A percentile compares a stretch with the other conserved stretches of the same genome.
phyloP scores from a whole-genome alignment of 2,888 invertebrate species.

The Amiota mariae region DNA sequence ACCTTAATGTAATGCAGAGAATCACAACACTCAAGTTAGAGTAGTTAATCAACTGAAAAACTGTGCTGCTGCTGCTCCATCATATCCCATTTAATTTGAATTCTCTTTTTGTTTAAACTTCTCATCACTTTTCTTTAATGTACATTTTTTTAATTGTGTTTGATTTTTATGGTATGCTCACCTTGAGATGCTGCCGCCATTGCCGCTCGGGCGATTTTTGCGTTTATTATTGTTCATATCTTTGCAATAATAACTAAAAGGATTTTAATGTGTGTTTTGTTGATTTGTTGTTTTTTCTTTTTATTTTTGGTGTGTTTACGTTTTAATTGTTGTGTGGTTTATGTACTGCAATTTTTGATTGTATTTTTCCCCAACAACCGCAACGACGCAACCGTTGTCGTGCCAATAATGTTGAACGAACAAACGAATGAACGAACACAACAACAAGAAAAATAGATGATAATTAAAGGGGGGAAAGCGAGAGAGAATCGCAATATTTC shows the following conservation, averaged over 20 bases:
- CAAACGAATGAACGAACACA: neutral
- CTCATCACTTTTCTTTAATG: slow-evolving; percentile 26
- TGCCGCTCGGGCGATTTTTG: slow-evolving; percentile 84
- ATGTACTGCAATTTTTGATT: slow-evolving; percentile 33
- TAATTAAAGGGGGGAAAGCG: too few species aligned
- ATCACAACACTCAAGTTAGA: too few species aligned
- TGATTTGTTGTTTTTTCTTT: slow-evolving; percentile 15
- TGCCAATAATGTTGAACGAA: slow-evolving; percentile 14
- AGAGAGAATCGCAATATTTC: slow-evolving; percentile 7
- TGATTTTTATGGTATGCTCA: slow-evolving; percentile 59
- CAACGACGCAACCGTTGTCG: too few species aligned
- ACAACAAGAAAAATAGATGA: neutral
- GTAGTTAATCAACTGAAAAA: too few species aligned
- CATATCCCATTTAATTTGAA: too few species aligned
- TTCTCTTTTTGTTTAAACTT: slow-evolving; percentile 27
- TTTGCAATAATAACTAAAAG: neutral
- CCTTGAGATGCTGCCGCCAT: slow-evolving; percentile 61
- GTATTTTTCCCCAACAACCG: neutral
- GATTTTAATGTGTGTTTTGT: slow-evolving; percentile 21
- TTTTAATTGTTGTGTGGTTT: slow-evolving; percentile 10
- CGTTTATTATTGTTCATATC: slow-evolving; percentile 81
- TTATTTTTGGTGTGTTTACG: slow-evolving; percentile 7
- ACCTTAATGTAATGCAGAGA: too few species aligned
- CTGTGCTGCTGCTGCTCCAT: too few species aligned
- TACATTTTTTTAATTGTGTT: slow-evolving; percentile 29